These are phyloP conservation scores for Anomalospiza imberbis DNA, from an alignment of 2,797 vertebrate species.

Conservation along the genomic window DNA sequence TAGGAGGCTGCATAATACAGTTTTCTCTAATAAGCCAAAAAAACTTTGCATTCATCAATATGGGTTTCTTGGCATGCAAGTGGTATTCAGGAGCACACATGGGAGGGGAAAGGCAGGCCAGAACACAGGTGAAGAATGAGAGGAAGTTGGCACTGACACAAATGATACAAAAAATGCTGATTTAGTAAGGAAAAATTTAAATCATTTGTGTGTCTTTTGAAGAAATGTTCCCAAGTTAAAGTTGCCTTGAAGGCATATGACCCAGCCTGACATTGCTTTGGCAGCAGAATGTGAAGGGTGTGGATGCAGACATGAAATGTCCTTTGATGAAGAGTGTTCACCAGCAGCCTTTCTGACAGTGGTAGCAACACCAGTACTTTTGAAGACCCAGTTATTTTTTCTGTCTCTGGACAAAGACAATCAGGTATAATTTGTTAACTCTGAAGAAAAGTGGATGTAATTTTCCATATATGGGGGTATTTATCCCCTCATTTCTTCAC, in stretches of 20 bases:
- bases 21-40: not conserved
- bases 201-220: constrained; percentile 31
- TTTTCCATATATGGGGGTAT: not conserved
- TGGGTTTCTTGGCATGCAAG: not conserved
- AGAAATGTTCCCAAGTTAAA: constrained; percentile 36
- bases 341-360: constrained; percentile 14
- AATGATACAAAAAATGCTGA: constrained; percentile 34
- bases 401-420: not conserved
- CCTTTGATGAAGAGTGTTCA: not conserved
- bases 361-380: not conserved
- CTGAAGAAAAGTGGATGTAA: not conserved
- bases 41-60: constrained; percentile 15
- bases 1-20: not conserved
- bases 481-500: not conserved
- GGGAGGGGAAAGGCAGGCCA: not conserved
- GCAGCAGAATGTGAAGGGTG: constrained; percentile 28
- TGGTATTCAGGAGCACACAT: not conserved
- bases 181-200: constrained; percentile 50
- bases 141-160: constrained; percentile 18
- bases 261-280: constrained; percentile 38
- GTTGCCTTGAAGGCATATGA: constrained; percentile 20
- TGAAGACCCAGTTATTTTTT: constrained; percentile 18
- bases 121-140: constrained; percentile 28
- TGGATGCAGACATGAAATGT: constrained; percentile 35
- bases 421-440: not conserved